Percentiles rank a stretch among this genome's conserved stretches.
Evolutionary conservation across 2,888 invertebrate species (phyloP).

Genomic region (Thymelicus lineola): DNA sequence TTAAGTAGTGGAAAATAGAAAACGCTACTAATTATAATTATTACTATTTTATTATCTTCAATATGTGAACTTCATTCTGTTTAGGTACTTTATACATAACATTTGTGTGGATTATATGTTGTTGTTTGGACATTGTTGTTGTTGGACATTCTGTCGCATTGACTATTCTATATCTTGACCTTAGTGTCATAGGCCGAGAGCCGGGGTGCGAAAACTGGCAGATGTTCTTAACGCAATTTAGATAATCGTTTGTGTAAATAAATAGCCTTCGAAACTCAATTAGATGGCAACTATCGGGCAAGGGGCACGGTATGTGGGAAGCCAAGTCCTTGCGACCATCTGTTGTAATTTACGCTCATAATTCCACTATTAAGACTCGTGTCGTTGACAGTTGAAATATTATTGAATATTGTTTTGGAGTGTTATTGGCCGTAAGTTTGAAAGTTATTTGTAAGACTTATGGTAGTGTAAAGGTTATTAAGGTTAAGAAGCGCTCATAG

Average conservation of each 20-base stretch:
- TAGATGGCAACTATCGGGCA: constrained; percentile 64
- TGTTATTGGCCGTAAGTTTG: background rate
- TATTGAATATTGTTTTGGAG: constrained; percentile 17
- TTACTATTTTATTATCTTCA: no score
- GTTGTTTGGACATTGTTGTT: no score
- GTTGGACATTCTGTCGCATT: background rate
- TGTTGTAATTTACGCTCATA: constrained; percentile 58
- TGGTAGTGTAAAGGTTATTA: background rate
- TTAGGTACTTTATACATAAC: no score
- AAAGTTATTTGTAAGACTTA: background rate
- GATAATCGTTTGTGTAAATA: constrained; percentile 83
- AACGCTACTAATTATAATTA: no score
- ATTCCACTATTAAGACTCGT: constrained; percentile 41
- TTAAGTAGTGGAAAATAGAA: no score
- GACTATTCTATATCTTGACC: constrained; percentile 53
- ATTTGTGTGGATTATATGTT: no score
- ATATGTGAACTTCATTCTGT: no score
- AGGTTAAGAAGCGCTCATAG: no score
- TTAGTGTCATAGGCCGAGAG: constrained; percentile 57
- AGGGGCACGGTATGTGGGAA: constrained; percentile 60
- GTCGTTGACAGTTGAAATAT: constrained; percentile 32
- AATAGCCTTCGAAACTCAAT: constrained; percentile 78
- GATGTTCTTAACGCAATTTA: constrained; percentile 81
- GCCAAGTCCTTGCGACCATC: constrained; percentile 60
- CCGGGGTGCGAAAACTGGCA: constrained; percentile 73